A percentile compares a stretch with the other conserved stretches of the same genome.
phyloP scores from a whole-genome alignment of 2,113 vertebrate genomes.

The Alligator sinensis region DNA sequence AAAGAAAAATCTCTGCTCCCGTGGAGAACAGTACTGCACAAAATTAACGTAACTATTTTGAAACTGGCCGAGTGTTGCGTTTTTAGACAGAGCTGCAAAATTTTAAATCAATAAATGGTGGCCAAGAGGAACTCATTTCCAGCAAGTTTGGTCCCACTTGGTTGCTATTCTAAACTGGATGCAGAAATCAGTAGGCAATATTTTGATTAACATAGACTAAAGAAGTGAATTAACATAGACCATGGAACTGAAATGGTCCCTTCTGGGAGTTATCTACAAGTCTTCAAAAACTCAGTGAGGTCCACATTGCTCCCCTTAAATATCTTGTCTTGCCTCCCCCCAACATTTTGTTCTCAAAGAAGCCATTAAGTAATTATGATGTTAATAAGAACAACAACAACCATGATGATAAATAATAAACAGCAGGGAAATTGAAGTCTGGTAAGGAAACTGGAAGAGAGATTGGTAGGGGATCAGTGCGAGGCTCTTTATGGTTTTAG shows the following conservation, averaged over 20 bases:
- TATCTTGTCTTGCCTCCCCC: not conserved
- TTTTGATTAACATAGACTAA: not conserved
- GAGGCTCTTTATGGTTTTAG: not conserved
- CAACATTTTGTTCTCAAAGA: not conserved
- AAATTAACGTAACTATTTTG: too few species aligned
- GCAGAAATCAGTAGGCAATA: not conserved
- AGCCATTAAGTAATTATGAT: not conserved
- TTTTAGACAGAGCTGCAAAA: too few species aligned
- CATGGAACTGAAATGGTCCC: not conserved
- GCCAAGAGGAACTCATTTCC: not conserved
- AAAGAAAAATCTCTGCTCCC: not conserved
- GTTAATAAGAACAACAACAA: too few species aligned
- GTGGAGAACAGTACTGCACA: not conserved
- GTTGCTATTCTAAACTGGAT: not conserved
- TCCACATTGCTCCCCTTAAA: not conserved
- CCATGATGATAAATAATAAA: not conserved
- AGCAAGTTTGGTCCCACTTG: not conserved
- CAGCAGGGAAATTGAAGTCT: not conserved
- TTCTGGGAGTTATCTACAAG: not conserved
- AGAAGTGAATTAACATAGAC: too few species aligned
- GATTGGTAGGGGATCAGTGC: not conserved
- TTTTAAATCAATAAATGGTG: not conserved
- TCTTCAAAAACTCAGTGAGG: not conserved
- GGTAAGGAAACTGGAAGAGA: not conserved
- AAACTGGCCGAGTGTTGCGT: too few species aligned